Base-by-base conservation (phyloP, 1,140 invertebrate genomes). In the Drosophila ironensis region DNA sequence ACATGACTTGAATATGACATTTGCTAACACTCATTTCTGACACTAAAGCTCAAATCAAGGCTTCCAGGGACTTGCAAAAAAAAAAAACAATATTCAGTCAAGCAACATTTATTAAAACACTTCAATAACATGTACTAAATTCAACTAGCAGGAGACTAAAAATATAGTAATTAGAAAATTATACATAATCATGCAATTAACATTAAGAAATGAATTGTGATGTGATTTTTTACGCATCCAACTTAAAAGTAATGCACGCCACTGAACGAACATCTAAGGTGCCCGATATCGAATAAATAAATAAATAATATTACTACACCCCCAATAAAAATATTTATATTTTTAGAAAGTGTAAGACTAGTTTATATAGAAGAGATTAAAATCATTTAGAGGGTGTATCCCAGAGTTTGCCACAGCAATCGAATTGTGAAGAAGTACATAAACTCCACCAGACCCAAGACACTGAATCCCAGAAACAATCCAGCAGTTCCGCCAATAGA, bases 401-500 rank as follows among this genome's bases (percentile, higher is more conserved):
- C 87, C 19, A 75, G 41, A 19, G 84, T 46, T 52, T 92, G 93
- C 89, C 92, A 94, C 54, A 91, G 90, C 9, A 94, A 82, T 11
- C 93, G 90, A 20, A 95, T 57, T 0, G 93, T 93, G 12, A 92
- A 91, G 57, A 93, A 94, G 56, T 94, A 94, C 1, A 94, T 42
- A 17, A 95, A 91, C 80, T 95, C 94, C 52, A 93, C 91, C 59
- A 94, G 92, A 42, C 94, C 94, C 8, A 95, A 87, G 0, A 94
- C 93, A 61, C 93, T 94, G 57, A 93, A 94, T 2, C 94, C 94
- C 0, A 94, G 91, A 75, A 94, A 94, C 1, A 95, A 80, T 1
- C 94, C 94, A 0, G 93, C 93, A 87, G 93, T 94, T 9, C 94
- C 93, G 12, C 94, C 94, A 11, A 95, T 92, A 7, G 93, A 92